A percentile compares a stretch with the other conserved stretches of the same genome.
These are phyloP conservation scores for Lissonota sp. DNA, from an alignment of 2,888 invertebrate species.

Conservation along the genomic window DNA sequence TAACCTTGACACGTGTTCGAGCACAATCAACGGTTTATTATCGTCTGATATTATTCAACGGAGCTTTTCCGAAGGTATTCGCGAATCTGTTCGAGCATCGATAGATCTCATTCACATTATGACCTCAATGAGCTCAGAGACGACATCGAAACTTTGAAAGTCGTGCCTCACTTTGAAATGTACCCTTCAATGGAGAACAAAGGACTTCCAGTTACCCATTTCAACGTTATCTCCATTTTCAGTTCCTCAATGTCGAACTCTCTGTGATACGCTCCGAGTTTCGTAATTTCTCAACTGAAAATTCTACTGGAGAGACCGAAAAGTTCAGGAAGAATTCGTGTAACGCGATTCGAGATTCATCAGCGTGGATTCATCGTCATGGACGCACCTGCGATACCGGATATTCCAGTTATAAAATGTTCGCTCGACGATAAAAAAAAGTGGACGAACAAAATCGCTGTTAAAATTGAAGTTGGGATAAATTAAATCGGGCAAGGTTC, in stretches of 20 bases:
- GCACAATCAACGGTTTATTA: background rate
- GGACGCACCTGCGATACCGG: too few species aligned
- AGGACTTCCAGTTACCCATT: slow-evolving; percentile 1
- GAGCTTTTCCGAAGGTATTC: background rate
- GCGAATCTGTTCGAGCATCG: background rate
- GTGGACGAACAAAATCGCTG: too few species aligned
- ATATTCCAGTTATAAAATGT: too few species aligned
- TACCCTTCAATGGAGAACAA: slow-evolving; percentile 26
- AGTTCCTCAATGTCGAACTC: slow-evolving; percentile 7
- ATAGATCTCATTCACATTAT: slow-evolving; percentile 3
- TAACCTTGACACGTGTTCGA: too few species aligned
- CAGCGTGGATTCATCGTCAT: too few species aligned
- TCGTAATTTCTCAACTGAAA: background rate
- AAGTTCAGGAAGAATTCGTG: too few species aligned
- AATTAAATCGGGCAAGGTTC: too few species aligned
- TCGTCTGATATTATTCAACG: background rate
- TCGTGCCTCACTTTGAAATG: slow-evolving; percentile 17
- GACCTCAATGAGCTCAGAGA: slow-evolving; percentile 6
- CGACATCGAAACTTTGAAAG: slow-evolving; percentile 1
- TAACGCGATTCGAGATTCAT: too few species aligned
- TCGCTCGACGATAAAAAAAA: too few species aligned
- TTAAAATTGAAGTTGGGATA: too few species aligned
- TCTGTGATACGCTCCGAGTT: background rate
- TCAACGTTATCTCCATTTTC: slow-evolving; percentile 22
- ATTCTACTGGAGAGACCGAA: background rate